A percentile compares a stretch with the other conserved stretches of the same genome.
Evolutionary conservation across 2,113 vertebrate genomes (phyloP).

Genomic region (Rhinopomastus cyanomelas): DNA sequence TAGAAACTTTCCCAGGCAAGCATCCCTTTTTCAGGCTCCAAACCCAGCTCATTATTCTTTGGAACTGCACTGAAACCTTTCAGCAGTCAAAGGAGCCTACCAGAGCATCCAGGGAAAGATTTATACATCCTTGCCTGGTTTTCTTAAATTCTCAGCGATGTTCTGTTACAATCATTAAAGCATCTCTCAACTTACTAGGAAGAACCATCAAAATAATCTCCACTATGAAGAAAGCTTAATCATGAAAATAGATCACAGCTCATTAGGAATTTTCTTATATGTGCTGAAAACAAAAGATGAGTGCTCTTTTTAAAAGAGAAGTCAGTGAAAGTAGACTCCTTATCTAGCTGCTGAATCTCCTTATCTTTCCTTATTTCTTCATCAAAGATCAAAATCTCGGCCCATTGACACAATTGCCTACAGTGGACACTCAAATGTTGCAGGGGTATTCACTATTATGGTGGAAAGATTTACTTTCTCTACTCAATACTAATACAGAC

Average conservation of each 20-base stretch:
- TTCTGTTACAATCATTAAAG: neutral
- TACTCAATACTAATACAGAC: neutral
- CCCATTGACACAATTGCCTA: accelerated
- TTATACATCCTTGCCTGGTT: neutral
- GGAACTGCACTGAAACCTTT: neutral
- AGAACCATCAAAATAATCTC: neutral
- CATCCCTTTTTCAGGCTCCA: neutral
- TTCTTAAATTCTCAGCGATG: neutral
- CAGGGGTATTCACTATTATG: neutral
- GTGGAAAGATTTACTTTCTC: neutral
- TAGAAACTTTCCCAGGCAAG: neutral
- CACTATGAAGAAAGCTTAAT: neutral
- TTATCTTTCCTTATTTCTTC: neutral
- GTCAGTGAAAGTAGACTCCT: neutral
- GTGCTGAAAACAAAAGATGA: neutral
- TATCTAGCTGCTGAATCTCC: neutral
- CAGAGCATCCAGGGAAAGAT: neutral
- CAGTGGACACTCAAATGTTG: neutral
- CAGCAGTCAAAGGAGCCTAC: neutral
- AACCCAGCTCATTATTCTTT: neutral
- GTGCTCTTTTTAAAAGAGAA: neutral
- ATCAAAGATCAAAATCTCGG: neutral
- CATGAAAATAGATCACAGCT: neutral
- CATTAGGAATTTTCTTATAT: neutral
- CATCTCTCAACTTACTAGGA: neutral